Evolutionary conservation across 2,797 vertebrate species (phyloP), one percentile per base, ranked within the genome.

Genomic region (Microctenopoma lineatum): DNA sequence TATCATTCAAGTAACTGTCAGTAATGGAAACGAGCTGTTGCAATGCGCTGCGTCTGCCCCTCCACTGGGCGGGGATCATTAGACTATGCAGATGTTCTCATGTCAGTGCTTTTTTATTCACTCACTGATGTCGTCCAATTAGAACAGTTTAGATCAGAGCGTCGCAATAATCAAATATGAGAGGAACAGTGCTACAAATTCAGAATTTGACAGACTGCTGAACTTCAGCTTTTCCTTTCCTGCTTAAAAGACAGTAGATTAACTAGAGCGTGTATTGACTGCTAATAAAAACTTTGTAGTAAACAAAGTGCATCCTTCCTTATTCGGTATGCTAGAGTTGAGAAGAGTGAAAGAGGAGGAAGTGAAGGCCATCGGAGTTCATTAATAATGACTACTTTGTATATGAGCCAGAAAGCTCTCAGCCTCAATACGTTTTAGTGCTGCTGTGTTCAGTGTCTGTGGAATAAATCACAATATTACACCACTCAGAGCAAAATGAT

Each of bases 391-490:
- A 69, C 68, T 70, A 25, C 60, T 75, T 83, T 89, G 80, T 88
- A 59, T 72, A 34, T 45, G 79, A 85, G 91, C 90, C 90, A 92
- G 79, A 81, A 76, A 85, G 80, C 90, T 91, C 72, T 92, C 81
- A 79, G 80, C 74, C 69, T 88, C 41, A 87, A 90, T 91, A 73
- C 71, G 68, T 88, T 88, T 76, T 74, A 66, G 54, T 77, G 68
- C 70, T 70, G 62, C 67, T 86, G 83, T 70, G 66, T 76, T 80
- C 74, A 54, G 57, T 41, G 62, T 61, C 74, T 75, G 44, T 55
- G 61, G 70, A 70, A 89, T 92, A 91, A 93, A 93, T 94, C 90
- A 91, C 74, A 64, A 62, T 63, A 79, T 83, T 86, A 82, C 68
- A 63, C 71, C 61, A 7, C 65, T 60, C 71, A 63, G 44, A 71